Evolutionary conservation across 1,140 invertebrate species (phyloP), one percentile per base, ranked within the genome.

Genomic region (Oppia nitens): DNA sequence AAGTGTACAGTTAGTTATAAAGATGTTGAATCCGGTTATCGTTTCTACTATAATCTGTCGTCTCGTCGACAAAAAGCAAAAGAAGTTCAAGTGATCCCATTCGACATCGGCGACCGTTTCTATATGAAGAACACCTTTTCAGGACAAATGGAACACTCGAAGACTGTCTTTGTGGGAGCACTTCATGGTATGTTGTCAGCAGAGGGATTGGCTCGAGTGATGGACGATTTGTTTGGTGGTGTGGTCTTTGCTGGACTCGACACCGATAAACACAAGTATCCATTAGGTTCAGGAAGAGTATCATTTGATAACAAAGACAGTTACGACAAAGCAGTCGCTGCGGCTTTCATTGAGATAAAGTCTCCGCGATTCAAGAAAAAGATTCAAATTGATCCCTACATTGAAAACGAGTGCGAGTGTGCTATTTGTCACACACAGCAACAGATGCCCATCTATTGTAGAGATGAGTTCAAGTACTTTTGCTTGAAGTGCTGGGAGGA

Each of bases 211-310:
- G 87, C 87, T 3, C 81, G 79, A 64, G 87, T 98, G 50, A 95
- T 98, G 88, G 83, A 95, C 68, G 89, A 97, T 68, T 74, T 97
- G 24, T 98, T 97, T 75, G 81, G 82, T 54, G 89, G 85, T 12
- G 94, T 98, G 47, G 81, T 96, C 26, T 96, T 94, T 73, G 87
- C 90, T 63, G 92, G 89, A 26, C 92, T 98, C 57, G 94, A 98
- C 71, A 96, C 91, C 2, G 94, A 98, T 69, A 96, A 95, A 72
- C 80, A 89, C 72, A 97, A 95, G 69, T 98, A 98, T 75, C 94
- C 94, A 0, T 97, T 97, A 70, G 94, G 77, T 6, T 96, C 92
- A 9, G 94, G 87, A 0, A 78, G 94, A 60, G 88, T 98, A 0
- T 95, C 89, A 2, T 98, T 98, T 74, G 85, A 84, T 71, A 91